phyloP scores from a whole-genome alignment of 2,888 invertebrate genomes.

The Drosophila villosipedis region DNA sequence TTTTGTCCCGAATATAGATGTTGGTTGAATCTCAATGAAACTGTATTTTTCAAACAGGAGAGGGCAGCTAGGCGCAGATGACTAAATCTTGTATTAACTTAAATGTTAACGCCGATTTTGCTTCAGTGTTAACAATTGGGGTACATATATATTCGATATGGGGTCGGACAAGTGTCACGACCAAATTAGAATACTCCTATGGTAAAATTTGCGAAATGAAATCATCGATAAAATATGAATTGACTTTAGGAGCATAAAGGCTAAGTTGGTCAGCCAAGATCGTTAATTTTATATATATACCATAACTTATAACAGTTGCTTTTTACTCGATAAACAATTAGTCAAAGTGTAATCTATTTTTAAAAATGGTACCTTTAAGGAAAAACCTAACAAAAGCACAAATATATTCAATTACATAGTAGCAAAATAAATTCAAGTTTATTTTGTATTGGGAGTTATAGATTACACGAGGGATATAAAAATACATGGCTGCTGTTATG shows the following conservation, averaged over 20 bases:
- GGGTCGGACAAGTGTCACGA: neutral
- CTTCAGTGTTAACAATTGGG: neutral
- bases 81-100: neutral
- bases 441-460: neutral
- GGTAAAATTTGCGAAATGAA: neutral
- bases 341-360: no score
- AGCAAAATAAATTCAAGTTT: neutral
- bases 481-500: neutral
- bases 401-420: neutral
- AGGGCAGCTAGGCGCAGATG: neutral
- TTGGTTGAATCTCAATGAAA: neutral
- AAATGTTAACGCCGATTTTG: neutral
- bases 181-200: neutral
- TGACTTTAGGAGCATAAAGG: neutral
- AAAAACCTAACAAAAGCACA: neutral
- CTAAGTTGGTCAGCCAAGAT: neutral
- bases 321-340: neutral
- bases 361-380: no score
- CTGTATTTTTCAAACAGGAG: neutral
- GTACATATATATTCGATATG: neutral
- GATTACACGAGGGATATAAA: neutral
- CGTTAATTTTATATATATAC: neutral
- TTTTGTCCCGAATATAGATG: neutral
- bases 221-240: neutral
- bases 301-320: neutral